These are phyloP conservation scores for Chymomyza amoena DNA, from an alignment of 2,888 invertebrate species.

Conservation along the genomic window DNA sequence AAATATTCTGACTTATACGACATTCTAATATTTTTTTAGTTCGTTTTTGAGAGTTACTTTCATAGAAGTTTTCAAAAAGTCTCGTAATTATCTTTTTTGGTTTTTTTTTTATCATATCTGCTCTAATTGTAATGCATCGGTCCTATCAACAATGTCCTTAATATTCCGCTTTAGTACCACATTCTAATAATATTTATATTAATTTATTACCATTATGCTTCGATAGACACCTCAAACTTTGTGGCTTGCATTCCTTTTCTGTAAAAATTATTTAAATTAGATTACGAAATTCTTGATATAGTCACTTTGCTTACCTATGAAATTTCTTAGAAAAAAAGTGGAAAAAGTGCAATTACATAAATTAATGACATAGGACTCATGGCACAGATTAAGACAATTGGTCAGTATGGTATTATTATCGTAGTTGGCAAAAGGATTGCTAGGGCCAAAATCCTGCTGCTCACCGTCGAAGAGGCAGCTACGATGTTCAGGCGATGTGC, in stretches of 20 bases:
- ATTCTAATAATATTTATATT: too few relatives aligned
- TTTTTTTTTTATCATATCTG: too few relatives aligned
- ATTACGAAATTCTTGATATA: background rate
- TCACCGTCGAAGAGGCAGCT: conserved; percentile 72
- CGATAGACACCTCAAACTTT: conserved; percentile 69
- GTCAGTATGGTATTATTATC: conserved; percentile 53
- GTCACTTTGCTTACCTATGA: conserved; percentile 44
- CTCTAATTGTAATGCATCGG: too few relatives aligned
- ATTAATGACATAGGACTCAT: conserved; percentile 66
- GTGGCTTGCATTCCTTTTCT: conserved; percentile 56
- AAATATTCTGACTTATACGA: too few relatives aligned
- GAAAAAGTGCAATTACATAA: conserved; percentile 75
- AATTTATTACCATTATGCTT: conserved; percentile 60
- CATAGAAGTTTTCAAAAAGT: too few relatives aligned
- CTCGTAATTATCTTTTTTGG: too few relatives aligned
- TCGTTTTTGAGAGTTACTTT: too few relatives aligned
- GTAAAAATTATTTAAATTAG: background rate
- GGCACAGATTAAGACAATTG: conserved; percentile 75
- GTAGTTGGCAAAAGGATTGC: conserved; percentile 38
- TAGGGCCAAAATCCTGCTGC: conserved; percentile 37
- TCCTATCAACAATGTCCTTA: too few relatives aligned
- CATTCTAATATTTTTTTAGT: too few relatives aligned
- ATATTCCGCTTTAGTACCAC: too few relatives aligned
- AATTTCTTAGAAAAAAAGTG: conserved; percentile 61
- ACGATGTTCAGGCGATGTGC: conserved; percentile 58